Evolutionary conservation across 1,140 invertebrate species (phyloP), one percentile per base, ranked within the genome.

Genomic region (Dryas iulia): DNA sequence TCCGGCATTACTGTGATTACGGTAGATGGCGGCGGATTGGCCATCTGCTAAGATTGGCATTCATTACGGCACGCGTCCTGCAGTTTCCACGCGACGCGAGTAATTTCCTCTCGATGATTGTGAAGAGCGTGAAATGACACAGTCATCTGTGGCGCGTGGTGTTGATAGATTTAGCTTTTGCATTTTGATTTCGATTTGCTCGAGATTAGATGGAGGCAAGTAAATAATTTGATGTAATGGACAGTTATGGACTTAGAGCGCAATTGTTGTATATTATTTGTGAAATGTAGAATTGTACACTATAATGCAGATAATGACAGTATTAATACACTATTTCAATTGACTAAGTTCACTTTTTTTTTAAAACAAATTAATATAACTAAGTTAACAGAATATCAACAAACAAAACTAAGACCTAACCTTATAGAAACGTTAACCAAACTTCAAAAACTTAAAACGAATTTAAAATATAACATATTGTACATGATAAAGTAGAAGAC

Each of bases 11-110:
- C 39, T 3, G 39, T 47, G 39, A 47, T 21, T 47, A 18, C 73
- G 72, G 72, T 77, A 77, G 78, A 66, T 78, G 80, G 80, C 79
- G 74, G 67, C 33, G 33, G 33, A 35, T 35, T 35, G 33, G 33
- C 33, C 33, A 47, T 47, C 39, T 79, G 81, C 78, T 77, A 61
- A 66, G 76, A 83, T 82, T 81, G 76, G 72, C 75, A 72, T 64
- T 77, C 77, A 85, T 85, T 85, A 83, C 67, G 77, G 84, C 84
- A 87, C 82, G 85, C 85, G 83, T 78, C 75, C 64, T 61, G 65
- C 77, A 71, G 77, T 83, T 82, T 83, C 82, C 80, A 75, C 60
- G 71, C 63, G 76, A 74, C 66, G 57, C 69, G 63, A 63, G 77
- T 68, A 84, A 83, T 83, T 81, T 76, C 71, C 70, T 66, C 60